Conservation (phyloP, 2,797 vertebrate genomes). For the Gallirallus australis region DNA sequence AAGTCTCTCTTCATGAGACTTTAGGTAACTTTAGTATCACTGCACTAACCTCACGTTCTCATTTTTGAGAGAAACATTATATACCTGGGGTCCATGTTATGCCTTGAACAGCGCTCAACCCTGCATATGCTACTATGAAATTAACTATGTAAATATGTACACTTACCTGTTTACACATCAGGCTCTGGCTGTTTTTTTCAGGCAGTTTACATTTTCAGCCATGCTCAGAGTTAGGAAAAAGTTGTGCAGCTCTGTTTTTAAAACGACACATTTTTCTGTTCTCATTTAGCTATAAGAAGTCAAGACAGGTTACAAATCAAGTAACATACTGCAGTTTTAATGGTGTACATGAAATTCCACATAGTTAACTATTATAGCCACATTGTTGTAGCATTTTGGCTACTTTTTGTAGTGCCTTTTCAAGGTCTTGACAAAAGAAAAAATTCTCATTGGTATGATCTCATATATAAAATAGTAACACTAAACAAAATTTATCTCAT, state of each 20-base stretch:
- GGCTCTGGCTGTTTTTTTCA: neutral
- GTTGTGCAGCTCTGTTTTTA: neutral
- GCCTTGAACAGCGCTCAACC: neutral
- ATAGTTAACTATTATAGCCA: neutral
- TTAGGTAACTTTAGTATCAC: neutral
- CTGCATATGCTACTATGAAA: neutral
- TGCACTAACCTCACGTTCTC: neutral
- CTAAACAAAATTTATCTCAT: neutral
- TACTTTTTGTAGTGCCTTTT: neutral
- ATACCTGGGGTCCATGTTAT: neutral
- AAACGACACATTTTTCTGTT: neutral
- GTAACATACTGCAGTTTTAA: neutral
- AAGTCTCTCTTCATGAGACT: neutral
- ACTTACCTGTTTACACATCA: conserved; percentile 16
- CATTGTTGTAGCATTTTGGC: neutral
- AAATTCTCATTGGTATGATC: neutral
- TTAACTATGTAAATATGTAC: neutral
- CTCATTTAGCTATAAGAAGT: neutral
- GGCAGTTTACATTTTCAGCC: neutral
- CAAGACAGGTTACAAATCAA: neutral
- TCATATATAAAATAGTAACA: neutral
- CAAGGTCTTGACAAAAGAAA: neutral
- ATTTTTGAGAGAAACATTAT: neutral
- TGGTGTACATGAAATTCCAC: neutral
- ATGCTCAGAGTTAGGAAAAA: neutral